Evolutionary conservation across 2,113 vertebrate genomes (phyloP).

Genomic region (Aegypius monachus): DNA sequence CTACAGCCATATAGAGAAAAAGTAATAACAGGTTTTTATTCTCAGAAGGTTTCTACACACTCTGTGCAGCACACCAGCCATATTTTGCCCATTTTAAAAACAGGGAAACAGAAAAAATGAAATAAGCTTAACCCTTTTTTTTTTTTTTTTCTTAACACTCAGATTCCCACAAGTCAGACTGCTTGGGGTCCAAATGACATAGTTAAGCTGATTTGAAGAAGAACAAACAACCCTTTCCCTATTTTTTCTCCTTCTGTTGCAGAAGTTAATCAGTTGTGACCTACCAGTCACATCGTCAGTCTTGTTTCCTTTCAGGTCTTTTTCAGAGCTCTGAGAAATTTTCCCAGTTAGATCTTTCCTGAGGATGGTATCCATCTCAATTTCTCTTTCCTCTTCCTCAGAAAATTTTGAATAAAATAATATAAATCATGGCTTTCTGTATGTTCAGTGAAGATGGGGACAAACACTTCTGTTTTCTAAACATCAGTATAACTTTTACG

Average conservation of each 20-base stretch:
- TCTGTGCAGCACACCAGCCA: fast-evolving
- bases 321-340: background rate
- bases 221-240: background rate
- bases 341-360: background rate
- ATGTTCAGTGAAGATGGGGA: background rate
- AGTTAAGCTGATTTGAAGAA: background rate
- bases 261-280: background rate
- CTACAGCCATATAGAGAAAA: background rate
- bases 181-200: background rate
- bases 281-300: background rate
- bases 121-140: background rate
- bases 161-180: background rate
- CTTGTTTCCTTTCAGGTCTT: background rate
- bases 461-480: background rate
- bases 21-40: background rate
- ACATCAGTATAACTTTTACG: background rate
- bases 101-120: background rate
- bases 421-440: background rate
- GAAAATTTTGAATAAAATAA: background rate
- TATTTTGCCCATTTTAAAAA: background rate
- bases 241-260: fast-evolving
- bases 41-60: background rate
- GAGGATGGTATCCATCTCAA: background rate
- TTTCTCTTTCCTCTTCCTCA: background rate
- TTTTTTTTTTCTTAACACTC: background rate